phyloP scores from a whole-genome alignment of 2,888 invertebrate species.

The Yponomeuta cagnagella region DNA sequence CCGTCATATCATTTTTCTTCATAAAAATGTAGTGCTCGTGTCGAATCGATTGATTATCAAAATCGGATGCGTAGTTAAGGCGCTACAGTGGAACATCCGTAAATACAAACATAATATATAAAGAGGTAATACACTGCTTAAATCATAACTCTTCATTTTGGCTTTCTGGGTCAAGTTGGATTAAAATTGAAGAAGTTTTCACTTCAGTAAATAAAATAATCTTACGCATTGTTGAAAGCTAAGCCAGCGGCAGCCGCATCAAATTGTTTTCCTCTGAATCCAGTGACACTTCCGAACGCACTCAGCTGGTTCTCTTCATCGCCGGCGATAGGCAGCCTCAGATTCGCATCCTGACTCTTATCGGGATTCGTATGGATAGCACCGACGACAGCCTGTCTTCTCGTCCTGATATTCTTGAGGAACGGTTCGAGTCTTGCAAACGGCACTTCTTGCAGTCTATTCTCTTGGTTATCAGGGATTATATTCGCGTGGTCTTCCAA shows the following conservation, averaged over 20 bases:
- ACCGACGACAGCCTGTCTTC: neutral
- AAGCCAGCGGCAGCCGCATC: constrained; percentile 35
- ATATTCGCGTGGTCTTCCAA: neutral
- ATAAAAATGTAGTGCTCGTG: too few relatives aligned
- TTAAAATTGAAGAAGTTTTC: too few relatives aligned
- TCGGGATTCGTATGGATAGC: constrained; percentile 23
- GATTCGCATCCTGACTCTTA: constrained; percentile 25
- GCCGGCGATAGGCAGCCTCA: constrained; percentile 32
- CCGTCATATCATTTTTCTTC: too few relatives aligned
- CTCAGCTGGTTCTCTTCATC: constrained; percentile 34
- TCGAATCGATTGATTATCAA: too few relatives aligned
- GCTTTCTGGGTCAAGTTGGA: too few relatives aligned
- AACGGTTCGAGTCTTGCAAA: neutral
- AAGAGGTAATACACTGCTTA: too few relatives aligned
- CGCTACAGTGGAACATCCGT: too few relatives aligned
- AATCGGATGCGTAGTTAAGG: too few relatives aligned
- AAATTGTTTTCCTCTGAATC: neutral
- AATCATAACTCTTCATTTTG: too few relatives aligned
- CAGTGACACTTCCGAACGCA: constrained; percentile 27
- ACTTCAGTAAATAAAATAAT: constrained; percentile 14
- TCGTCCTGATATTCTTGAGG: neutral
- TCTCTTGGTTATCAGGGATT: neutral
- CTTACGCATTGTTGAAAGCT: constrained; percentile 43
- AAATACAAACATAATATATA: too few relatives aligned
- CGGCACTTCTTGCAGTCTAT: neutral